Evolutionary conservation across 2,113 vertebrate genomes (phyloP).

Genomic region (Psittacus erithacus): DNA sequence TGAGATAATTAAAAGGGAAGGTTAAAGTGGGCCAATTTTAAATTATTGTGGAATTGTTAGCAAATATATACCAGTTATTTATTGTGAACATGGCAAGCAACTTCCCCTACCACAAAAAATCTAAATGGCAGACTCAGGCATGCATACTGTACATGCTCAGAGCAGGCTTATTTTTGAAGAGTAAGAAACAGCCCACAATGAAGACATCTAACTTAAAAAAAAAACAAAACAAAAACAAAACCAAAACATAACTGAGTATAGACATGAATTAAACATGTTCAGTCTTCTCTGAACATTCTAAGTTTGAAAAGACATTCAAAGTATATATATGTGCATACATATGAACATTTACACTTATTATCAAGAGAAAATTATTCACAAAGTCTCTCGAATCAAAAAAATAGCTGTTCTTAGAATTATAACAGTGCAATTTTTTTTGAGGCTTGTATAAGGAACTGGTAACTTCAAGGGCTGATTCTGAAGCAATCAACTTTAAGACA

Average conservation of each 20-base stretch:
- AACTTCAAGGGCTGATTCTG: not conserved
- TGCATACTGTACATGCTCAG: not conserved
- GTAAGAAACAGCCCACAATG: not conserved
- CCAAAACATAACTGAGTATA: not conserved
- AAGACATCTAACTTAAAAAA: not conserved
- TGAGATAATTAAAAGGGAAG: not conserved
- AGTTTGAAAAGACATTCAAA: not conserved
- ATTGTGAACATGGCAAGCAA: not conserved
- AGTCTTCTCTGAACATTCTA: not conserved
- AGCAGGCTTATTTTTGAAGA: not conserved
- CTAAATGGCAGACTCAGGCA: not conserved
- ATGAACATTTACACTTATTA: not conserved
- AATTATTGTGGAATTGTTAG: not conserved
- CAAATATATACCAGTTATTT: not conserved
- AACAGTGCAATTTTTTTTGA: not conserved
- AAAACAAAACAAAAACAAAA: no score
- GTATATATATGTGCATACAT: not conserved
- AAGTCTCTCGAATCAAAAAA: not conserved
- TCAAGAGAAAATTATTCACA: not conserved
- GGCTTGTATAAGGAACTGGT: not conserved
- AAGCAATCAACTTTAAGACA: not conserved
- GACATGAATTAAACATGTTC: not conserved
- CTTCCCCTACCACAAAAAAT: not conserved
- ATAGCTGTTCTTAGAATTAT: not conserved
- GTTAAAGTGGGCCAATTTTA: not conserved